Evolutionary conservation across 1,140 invertebrate genomes (phyloP).

Genomic region (Argopecten irradians): DNA sequence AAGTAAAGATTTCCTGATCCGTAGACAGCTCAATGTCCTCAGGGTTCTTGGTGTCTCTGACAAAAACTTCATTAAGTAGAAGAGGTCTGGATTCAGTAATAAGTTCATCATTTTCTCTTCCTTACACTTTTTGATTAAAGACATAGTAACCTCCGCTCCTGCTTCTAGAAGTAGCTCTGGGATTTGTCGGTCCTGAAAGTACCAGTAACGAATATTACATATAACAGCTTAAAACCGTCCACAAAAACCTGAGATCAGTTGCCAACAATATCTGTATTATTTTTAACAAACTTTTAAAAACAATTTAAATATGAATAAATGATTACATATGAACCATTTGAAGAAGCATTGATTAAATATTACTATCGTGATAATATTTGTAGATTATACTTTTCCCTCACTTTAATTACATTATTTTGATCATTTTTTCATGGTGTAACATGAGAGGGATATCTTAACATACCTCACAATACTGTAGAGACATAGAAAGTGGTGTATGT

Average conservation of each 20-base stretch:
- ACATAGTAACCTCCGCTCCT: slow-evolving; percentile 58
- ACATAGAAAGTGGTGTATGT: slow-evolving; percentile 64
- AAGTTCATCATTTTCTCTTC: slow-evolving; percentile 61
- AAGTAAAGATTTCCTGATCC: slow-evolving; percentile 59
- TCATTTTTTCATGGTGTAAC: background rate
- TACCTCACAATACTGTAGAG: slow-evolving; percentile 55
- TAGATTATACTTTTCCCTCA: too few relatives aligned
- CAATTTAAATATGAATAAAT: too few relatives aligned
- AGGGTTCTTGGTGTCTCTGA: slow-evolving; percentile 56
- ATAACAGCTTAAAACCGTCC: too few relatives aligned
- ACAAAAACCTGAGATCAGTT: too few relatives aligned
- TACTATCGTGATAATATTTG: too few relatives aligned
- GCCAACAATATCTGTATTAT: too few relatives aligned
- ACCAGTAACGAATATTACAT: background rate
- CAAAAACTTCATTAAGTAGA: slow-evolving; percentile 53
- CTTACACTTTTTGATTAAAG: slow-evolving; percentile 56
- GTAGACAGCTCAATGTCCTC: slow-evolving; percentile 58
- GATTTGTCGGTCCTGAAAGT: slow-evolving; percentile 46
- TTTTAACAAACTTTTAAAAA: too few relatives aligned
- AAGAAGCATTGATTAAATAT: too few relatives aligned
- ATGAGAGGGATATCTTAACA: too few relatives aligned
- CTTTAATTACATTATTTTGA: too few relatives aligned
- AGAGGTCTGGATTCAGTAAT: slow-evolving; percentile 56
- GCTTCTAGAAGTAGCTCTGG: slow-evolving; percentile 62
- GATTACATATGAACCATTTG: too few relatives aligned